Evolutionary conservation across 1,140 invertebrate genomes (phyloP), one percentile per base, ranked within the genome.

Genomic region (Achatina immaculata): DNA sequence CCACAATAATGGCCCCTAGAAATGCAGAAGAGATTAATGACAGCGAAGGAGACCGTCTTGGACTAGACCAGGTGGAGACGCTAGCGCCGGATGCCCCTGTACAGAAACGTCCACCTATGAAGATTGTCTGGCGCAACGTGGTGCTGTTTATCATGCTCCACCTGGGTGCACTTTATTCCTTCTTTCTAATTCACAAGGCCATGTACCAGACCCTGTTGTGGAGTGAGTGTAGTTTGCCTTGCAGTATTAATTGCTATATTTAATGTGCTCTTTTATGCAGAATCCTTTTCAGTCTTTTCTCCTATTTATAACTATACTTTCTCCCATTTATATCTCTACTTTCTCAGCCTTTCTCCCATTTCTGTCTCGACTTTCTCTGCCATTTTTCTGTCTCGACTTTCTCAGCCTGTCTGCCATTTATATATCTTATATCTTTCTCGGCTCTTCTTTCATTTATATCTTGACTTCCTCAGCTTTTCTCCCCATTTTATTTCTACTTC

Each of bases 71-170:
- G 48, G 78, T 86, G 38, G 72, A 80, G 21, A 65, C 81, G 19
- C 71, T 80, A 28, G 74, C 83, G 1, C 78, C 81, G 42, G 80
- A 83, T 43, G 74, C 78, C n/a, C 76, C 51, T 28, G 38, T 28
- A 36, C 72, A 78, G 28, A 86, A 86, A 75, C 77, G 81, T 19
- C 83, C 72, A 24, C 85, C 86, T 19, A 81, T 84, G 74, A 75
- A 95, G 86, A 94, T 97, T 40, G 97, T 99, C 0, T 99, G 98
- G 97, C 94, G 95, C 85, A 99, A 99, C 91, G 96, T 99, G 16
- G 92, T 95, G 9, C 90, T 96, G 0, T 98, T 99, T 89, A 87
- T 92, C 11, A 94, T 95, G 82, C 93, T 99, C n/a, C 98, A 99
- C 91, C 40, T 95, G 21, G 94, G 94, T 36, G 95, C 96, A 4